These are phyloP conservation scores for Poeciliopsis presidionis DNA, from an alignment of 2,797 vertebrate genomes.

Conservation along the genomic window DNA sequence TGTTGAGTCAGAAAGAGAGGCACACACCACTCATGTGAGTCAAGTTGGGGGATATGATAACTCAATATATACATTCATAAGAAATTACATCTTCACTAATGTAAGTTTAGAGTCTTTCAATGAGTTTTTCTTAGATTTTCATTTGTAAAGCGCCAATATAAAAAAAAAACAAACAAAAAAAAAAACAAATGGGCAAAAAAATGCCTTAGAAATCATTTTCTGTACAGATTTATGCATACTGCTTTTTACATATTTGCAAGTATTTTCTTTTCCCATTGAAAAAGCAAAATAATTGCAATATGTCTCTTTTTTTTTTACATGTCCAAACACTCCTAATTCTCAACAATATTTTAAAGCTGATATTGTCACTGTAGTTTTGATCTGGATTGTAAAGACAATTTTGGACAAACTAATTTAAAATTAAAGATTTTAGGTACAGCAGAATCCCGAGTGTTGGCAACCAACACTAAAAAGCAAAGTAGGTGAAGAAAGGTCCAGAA, in stretches of 20 bases:
- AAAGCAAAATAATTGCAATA: not conserved
- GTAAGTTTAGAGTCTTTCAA: not conserved
- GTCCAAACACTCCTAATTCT: not conserved
- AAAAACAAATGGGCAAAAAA: not conserved
- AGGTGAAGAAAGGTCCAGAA: not conserved
- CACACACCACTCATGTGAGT: not conserved
- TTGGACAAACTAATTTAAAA: not conserved
- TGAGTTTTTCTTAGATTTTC: not conserved
- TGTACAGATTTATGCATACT: not conserved
- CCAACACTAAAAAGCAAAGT: not conserved
- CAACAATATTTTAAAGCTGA: not conserved
- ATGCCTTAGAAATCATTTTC: not conserved
- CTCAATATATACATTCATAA: not conserved
- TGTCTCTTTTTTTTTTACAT: not conserved
- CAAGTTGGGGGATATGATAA: not conserved
- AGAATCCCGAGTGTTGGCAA: not conserved
- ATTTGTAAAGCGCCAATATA: not conserved
- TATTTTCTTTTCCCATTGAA: not conserved
- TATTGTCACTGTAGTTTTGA: not conserved
- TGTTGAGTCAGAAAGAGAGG: not conserved
- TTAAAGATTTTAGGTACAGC: not conserved
- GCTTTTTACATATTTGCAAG: not conserved
- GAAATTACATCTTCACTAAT: not conserved
- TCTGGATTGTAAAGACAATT: not conserved
- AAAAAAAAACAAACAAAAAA: not conserved